Percentiles rank a stretch among this genome's conserved stretches.
Evolutionary conservation across 2,888 invertebrate genomes (phyloP).

Genomic region (Cantharis lateralis): DNA sequence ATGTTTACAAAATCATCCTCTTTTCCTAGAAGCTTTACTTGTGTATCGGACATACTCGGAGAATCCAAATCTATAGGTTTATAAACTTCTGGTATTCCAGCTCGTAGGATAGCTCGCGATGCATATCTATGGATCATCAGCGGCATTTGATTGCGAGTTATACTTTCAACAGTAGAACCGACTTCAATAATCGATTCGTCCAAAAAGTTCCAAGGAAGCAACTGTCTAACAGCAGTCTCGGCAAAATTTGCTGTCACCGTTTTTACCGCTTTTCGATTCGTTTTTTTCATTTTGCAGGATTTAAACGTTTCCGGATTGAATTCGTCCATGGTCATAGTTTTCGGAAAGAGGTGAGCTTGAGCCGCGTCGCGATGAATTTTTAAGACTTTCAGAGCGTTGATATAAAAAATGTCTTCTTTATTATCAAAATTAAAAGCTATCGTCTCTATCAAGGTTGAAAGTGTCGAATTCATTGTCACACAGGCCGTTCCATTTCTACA

Average conservation of each 20-base stretch:
- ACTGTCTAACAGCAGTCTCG: constrained; percentile 42
- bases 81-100: constrained; percentile 32
- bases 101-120: constrained; percentile 36
- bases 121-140: constrained; percentile 39
- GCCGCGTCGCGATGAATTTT: constrained; percentile 57
- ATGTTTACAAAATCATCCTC: not conserved
- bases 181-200: constrained; percentile 46
- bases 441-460: constrained; percentile 62
- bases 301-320: constrained; percentile 47
- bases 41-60: constrained; percentile 65
- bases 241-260: constrained; percentile 44
- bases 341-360: constrained; percentile 44
- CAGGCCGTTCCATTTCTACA: constrained; percentile 62
- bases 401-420: constrained; percentile 58
- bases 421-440: constrained; percentile 61
- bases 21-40: constrained; percentile 47
- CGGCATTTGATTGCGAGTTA: constrained; percentile 45
- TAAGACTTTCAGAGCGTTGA: constrained; percentile 66
- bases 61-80: constrained; percentile 59
- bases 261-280: constrained; percentile 46
- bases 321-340: constrained; percentile 47
- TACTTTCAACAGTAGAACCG: constrained; percentile 48
- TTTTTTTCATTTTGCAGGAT: constrained; percentile 44
- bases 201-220: constrained; percentile 44
- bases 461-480: constrained; percentile 65